Base-by-base conservation (phyloP, 2,113 vertebrate species). In the Narcine bancroftii region DNA sequence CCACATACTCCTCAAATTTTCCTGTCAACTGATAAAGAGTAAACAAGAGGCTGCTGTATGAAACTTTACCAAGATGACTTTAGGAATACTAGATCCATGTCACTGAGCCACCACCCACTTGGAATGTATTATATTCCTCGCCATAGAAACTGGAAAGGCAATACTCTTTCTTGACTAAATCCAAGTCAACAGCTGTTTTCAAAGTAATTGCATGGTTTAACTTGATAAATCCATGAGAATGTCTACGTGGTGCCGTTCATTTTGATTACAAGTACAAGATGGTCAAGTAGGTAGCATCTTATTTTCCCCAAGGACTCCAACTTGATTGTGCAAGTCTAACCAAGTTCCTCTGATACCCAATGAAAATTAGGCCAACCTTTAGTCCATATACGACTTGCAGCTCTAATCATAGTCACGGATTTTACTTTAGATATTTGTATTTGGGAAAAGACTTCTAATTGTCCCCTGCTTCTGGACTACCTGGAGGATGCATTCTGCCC, bases 1-100 rank as follows among this genome's bases (percentile, higher is more conserved):
- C n/a, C 2, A 11, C 0, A 0, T n/a, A 72, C 72, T n/a, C n/a
- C 1, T 73, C 33, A 2, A 2, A 11, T 2, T 2, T n/a, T n/a
- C n/a, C n/a, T n/a, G n/a, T n/a, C n/a, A n/a, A n/a, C n/a, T n/a
- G n/a, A n/a, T n/a, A n/a, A n/a, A n/a, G n/a, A n/a, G n/a, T n/a
- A 76, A 76, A 13, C 15, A 76, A 39, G 13, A 19, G 73, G 33
- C 33, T 73, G 15, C 3, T 42, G 15, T 42, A 17, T 76, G 36
- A 3, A 76, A 42, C 39, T 76, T 76, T 45, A 76, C 42, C 75
- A 39, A 76, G 33, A 76, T 60, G 36, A 6, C 36, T 42, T 19
- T 42, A 19, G 39, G 75, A 76, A 76, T 42, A 42, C 0, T 5
- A 36, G 39, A 76, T 76, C 36, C 75, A 76, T 24, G 15, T 19